Percentiles rank a stretch among this genome's conserved stretches.
These are phyloP conservation scores for Campoplex nolae DNA, from an alignment of 2,888 invertebrate genomes.

Conservation along the genomic window DNA sequence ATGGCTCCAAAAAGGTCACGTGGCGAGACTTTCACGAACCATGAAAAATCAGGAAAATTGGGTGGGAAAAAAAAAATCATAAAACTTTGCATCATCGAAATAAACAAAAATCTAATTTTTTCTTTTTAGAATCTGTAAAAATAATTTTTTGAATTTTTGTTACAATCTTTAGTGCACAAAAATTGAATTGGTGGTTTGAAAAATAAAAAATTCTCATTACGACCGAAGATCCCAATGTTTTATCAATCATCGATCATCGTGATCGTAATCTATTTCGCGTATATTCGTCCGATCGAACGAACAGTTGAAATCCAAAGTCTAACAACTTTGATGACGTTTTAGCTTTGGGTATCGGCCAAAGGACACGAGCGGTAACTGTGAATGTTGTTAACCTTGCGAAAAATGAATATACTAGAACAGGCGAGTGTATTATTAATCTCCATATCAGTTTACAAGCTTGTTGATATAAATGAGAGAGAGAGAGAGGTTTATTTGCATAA, in stretches of 20 bases:
- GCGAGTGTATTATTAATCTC: slow-evolving; percentile 16
- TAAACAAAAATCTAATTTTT: neutral
- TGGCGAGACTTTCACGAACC: neutral
- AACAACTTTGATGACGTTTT: slow-evolving; percentile 10
- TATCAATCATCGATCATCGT: neutral
- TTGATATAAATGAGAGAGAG: slow-evolving; percentile 4
- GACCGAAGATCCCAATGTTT: neutral
- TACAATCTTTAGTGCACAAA: neutral
- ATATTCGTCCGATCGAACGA: neutral
- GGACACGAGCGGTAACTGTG: slow-evolving; percentile 62
- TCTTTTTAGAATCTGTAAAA: no score
- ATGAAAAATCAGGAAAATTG: no score
- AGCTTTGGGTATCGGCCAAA: slow-evolving; percentile 31
- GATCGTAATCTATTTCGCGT: neutral
- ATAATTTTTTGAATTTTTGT: neutral
- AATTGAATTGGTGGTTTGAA: neutral
- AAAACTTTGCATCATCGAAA: neutral
- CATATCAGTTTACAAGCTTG: slow-evolving; percentile 11
- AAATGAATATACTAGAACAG: slow-evolving; percentile 56
- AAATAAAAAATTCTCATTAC: neutral
- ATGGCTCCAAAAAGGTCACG: neutral
- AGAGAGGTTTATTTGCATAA: neutral
- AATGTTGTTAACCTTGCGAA: slow-evolving; percentile 78
- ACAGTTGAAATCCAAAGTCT: slow-evolving; percentile 16
- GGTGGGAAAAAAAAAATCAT: no score